Evolutionary conservation across 2,797 vertebrate genomes (phyloP), one percentile per base, ranked within the genome.

Genomic region (Sciaenops ocellatus): DNA sequence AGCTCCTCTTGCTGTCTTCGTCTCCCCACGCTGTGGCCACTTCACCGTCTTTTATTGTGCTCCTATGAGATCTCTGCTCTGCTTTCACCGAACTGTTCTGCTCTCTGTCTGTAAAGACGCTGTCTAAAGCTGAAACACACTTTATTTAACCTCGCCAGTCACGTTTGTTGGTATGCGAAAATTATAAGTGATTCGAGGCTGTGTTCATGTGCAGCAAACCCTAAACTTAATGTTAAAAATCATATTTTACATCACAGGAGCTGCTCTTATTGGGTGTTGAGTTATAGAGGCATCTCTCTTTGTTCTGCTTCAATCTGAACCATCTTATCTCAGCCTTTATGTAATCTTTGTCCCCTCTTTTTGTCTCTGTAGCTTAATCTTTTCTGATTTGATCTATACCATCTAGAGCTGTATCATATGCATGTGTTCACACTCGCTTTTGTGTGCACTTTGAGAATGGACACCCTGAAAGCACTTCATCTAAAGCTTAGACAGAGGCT

Each of bases 261-360:
- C 81, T 48, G 44, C 47, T 67, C 18, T 73, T 66, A 5, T 55
- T 64, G 59, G 24, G 17, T 67, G 59, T 60, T n/a, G 51, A 26
- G n/a, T 52, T 73, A 16, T 56, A 63, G 50, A 0, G 2, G 34
- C 52, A 69, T 30, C 55, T 42, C 1, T 66, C 65, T 71, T 68
- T 79, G 51, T 64, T 74, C 44, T 78, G 7, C n/a, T 68, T 56
- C 67, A 74, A 83, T 83, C 11, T 15, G 13, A 4, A 56, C 10
- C 64, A 61, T 78, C 79, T 78, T 52, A 76, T 82, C 81, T 57
- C 48, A 24, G 20, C 65, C 54, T 54, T 38, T 68, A 6, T 61
- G 56, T 17, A 60, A 60, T 57, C 71, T 79, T 46, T 1, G 0
- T 69, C 44, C 30, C 34, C 30, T 76, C 34, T 69, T 56, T 9